Conservation (phyloP, 1,140 invertebrate genomes). For the Apis laboriosa region DNA sequence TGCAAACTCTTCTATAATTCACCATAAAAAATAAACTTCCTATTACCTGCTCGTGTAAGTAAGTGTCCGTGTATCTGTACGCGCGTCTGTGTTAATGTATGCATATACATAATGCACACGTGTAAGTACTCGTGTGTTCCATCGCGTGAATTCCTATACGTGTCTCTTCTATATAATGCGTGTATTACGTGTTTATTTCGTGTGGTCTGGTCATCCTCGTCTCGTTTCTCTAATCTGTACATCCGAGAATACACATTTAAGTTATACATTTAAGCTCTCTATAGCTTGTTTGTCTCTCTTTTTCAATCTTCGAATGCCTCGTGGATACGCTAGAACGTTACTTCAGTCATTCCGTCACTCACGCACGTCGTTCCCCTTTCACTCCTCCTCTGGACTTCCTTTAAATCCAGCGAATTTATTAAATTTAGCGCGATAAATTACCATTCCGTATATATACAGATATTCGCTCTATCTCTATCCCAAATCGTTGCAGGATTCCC, state of each 20-base stretch:
- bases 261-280: slow-evolving; percentile 73
- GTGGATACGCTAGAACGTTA: slow-evolving; percentile 61
- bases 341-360: slow-evolving; percentile 48
- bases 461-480: slow-evolving; percentile 28
- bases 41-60: slow-evolving; percentile 65
- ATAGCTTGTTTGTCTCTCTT: slow-evolving; percentile 45
- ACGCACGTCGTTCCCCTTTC: slow-evolving; percentile 29
- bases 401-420: slow-evolving; percentile 54
- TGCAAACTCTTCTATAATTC: slow-evolving; percentile 70
- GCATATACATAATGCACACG: background rate
- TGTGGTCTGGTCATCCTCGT: slow-evolving; percentile 50
- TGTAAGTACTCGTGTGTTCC: slow-evolving; percentile 27
- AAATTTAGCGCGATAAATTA: slow-evolving; percentile 59
- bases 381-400: slow-evolving; percentile 16
- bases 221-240: slow-evolving; percentile 66
- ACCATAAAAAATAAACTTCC: slow-evolving; percentile 80
- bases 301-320: slow-evolving; percentile 56
- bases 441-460: slow-evolving; percentile 55
- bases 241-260: slow-evolving; percentile 70
- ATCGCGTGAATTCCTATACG: slow-evolving; percentile 22
- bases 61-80: slow-evolving; percentile 15
- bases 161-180: slow-evolving; percentile 34
- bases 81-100: slow-evolving; percentile 2
- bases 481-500: background rate
- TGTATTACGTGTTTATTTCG: slow-evolving; percentile 21